Percentiles rank a stretch among this genome's conserved stretches.
Evolutionary conservation across 2,888 invertebrate species (phyloP).

Genomic region (Plutella xylostella): DNA sequence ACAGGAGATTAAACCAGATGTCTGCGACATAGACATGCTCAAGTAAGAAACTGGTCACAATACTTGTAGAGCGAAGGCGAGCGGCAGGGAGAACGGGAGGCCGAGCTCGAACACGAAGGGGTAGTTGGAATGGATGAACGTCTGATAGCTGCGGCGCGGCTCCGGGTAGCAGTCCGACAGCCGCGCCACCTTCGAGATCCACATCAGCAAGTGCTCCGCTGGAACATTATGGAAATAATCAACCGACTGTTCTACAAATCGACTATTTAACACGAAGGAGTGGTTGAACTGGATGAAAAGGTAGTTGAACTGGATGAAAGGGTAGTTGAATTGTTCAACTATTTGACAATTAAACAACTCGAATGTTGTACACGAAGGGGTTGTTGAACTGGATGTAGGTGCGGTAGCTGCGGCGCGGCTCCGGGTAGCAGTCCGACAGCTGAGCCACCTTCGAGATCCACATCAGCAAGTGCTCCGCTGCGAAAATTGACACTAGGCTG

Average conservation of each 20-base stretch:
- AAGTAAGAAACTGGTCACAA: too few relatives aligned
- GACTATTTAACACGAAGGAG: too few relatives aligned
- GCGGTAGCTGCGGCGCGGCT: slow-evolving; percentile 18
- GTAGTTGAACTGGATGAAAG: too few relatives aligned
- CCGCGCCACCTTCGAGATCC: slow-evolving; percentile 16
- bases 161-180: slow-evolving; percentile 19
- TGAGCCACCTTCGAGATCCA: slow-evolving; percentile 16
- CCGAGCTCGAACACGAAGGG: too few relatives aligned
- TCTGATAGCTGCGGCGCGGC: slow-evolving; percentile 17
- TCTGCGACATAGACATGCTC: too few relatives aligned
- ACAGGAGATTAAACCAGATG: too few relatives aligned
- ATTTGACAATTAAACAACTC: neutral
- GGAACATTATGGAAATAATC: too few relatives aligned
- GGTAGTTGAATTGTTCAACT: neutral
- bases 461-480: slow-evolving; percentile 34
- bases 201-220: slow-evolving; percentile 33
- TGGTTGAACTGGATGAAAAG: neutral
- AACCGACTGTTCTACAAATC: too few relatives aligned
- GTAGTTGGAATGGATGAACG: slow-evolving; percentile 15
- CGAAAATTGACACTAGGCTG: too few relatives aligned
- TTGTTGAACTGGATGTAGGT: slow-evolving; percentile 15
- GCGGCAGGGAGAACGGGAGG: slow-evolving; percentile 18
- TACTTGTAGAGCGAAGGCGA: too few relatives aligned
- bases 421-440: slow-evolving; percentile 19
- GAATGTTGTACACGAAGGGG: too few relatives aligned